These are phyloP conservation scores for Trachops cirrhosus DNA, from an alignment of 2,797 vertebrate species.

Conservation along the genomic window DNA sequence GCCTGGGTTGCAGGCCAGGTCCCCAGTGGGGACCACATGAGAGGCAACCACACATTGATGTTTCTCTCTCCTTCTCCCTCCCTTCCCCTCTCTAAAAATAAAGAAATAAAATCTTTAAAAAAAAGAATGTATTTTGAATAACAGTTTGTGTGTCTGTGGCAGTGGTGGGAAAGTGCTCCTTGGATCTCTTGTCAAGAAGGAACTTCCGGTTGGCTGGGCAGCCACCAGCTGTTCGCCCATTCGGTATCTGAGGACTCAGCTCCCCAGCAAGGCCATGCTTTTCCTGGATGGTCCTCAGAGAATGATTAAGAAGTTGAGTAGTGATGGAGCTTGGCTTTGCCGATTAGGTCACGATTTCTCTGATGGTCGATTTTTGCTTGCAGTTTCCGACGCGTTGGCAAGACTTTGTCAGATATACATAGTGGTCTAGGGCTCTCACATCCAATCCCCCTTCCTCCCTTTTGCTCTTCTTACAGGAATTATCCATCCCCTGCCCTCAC, in stretches of 20 bases:
- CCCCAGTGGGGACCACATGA: no score
- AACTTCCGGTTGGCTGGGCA: background rate
- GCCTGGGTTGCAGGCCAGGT: no score
- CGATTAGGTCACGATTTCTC: background rate
- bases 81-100: no score
- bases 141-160: background rate
- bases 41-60: no score
- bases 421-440: background rate
- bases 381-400: background rate
- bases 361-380: background rate
- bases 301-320: rapidly evolving
- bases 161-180: background rate
- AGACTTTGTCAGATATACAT: background rate
- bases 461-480: background rate
- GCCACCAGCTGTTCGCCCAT: background rate
- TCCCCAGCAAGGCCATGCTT: background rate
- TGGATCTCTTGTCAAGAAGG: background rate
- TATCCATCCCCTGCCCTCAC: background rate
- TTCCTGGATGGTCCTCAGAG: background rate
- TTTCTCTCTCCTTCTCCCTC: no score
- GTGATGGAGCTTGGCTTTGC: rapidly evolving
- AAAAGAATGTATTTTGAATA: background rate
- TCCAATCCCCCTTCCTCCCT: background rate
- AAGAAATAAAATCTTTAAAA: no score
- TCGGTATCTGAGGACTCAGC: no score